Base-by-base conservation (phyloP, 2,797 vertebrate genomes). In the Mus minutoides region DNA sequence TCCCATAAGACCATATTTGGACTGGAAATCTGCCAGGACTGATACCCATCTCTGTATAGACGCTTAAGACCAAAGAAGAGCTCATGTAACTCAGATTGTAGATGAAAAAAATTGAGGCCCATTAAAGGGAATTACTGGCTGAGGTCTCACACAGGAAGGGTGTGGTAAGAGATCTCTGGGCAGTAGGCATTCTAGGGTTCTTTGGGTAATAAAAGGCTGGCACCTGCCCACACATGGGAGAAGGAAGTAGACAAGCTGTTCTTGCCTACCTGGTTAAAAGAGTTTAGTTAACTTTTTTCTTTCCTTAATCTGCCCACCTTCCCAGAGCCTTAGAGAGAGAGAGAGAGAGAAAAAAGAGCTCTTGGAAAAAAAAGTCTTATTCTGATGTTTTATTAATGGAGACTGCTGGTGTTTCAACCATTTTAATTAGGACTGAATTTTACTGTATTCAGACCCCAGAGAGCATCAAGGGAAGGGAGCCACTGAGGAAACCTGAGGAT, bases 371-470 rank as follows among this genome's bases (percentile, higher is more conserved):
- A 40, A 49, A 85, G 84, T 88, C 85, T 95, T 79, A 93, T 94
- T 96, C 88, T 97, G 96, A 97, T 98, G 95, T 96, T 97, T 98
- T 96, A 97, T 97, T 97, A 96, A 97, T 89, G 54, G 84, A 80
- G 71, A 93, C 80, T 91, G 67, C 94, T 91, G 96, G 88, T 92
- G 29, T 97, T 96, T 95, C 91, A 85, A 92, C 93, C 40, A 37
- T 97, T 93, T 96, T 97, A 97, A 97, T 97, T 96, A 96, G 96
- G 88, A n/a, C 95, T 80, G 91, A 92, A 82, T 97, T 94, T 94
- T 91, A 95, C 96, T 76, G 40, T 96, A 88, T 86, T 92, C 95
- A 93, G 49, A 94, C 97, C 75, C 76, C 96, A 93, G 96, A 86
- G 94, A 95, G 14, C 79, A 85, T 82, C 89, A 77, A 60, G 87